A percentile compares a stretch with the other conserved stretches of the same genome.
Evolutionary conservation across 92 coral and sea anemone genomes (phyloP).

Genomic region (Zoanthus gigantus): DNA sequence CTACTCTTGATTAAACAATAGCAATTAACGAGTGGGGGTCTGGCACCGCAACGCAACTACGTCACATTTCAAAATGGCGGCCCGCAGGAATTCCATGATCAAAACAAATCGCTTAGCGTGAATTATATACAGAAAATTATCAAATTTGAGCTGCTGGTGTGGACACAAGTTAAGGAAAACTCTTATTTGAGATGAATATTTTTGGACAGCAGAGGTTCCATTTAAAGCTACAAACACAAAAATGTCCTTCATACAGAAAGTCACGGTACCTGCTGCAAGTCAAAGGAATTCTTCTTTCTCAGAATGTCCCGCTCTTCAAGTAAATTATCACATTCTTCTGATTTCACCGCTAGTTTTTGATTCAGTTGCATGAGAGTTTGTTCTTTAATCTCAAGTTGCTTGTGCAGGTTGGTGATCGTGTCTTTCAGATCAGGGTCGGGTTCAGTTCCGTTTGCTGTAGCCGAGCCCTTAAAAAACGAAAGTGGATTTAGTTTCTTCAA

Average conservation of each 20-base stretch:
- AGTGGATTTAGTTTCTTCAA: neutral
- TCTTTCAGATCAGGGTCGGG: slow-evolving; percentile 54
- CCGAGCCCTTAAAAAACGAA: neutral
- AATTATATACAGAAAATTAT: no score
- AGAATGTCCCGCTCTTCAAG: slow-evolving; percentile 83
- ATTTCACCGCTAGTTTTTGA: slow-evolving; percentile 75
- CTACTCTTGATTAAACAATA: no score
- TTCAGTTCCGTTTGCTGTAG: neutral
- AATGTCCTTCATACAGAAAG: neutral
- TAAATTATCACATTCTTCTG: slow-evolving; percentile 87
- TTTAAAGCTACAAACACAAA: neutral
- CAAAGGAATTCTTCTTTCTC: slow-evolving; percentile 76
- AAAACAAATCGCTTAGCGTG: no score
- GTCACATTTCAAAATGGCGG: no score
- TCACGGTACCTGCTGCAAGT: slow-evolving; percentile 77
- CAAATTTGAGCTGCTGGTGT: no score
- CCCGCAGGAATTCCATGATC: no score
- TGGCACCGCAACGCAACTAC: no score
- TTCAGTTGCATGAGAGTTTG: slow-evolving; percentile 73
- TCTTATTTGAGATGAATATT: no score
- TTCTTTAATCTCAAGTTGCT: slow-evolving; percentile 73
- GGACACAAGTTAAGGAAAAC: no score
- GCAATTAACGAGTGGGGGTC: no score
- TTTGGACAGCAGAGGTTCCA: no score
- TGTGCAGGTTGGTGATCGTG: slow-evolving; percentile 69